Percentiles rank a stretch among this genome's conserved stretches.
Conservation (phyloP, 2,888 invertebrate species). For the Cetonia aurata region DNA sequence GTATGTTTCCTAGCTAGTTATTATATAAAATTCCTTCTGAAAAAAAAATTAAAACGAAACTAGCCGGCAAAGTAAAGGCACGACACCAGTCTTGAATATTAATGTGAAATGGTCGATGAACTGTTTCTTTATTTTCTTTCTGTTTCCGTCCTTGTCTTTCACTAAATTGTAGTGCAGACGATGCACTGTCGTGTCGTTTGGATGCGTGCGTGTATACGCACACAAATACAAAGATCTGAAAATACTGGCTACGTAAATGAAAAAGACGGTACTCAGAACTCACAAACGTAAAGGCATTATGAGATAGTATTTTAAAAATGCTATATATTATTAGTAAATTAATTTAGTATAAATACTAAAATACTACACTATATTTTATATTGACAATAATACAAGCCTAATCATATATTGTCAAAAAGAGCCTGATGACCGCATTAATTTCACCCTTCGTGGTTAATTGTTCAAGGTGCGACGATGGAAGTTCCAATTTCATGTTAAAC, state of each 20-base stretch:
- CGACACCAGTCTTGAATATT: conserved; percentile 46
- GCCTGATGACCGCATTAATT: too few species aligned
- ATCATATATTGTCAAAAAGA: too few species aligned
- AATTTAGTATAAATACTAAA: too few species aligned
- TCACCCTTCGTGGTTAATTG: too few species aligned
- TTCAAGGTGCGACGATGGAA: too few species aligned
- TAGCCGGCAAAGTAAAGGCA: conserved; percentile 45
- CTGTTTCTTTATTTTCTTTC: conserved; percentile 42
- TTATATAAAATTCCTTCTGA: conserved; percentile 36
- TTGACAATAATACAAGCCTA: too few species aligned
- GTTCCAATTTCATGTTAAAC: too few species aligned
- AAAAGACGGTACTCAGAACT: background rate
- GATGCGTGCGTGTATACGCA: conserved; percentile 18
- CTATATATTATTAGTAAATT: too few species aligned
- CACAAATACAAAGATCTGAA: conserved; percentile 13
- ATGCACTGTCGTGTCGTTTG: background rate
- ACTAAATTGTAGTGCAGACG: conserved; percentile 21
- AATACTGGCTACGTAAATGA: conserved; percentile 20
- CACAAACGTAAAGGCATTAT: background rate
- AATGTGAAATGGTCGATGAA: conserved; percentile 47
- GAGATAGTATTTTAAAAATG: too few species aligned
- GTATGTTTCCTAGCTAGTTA: conserved; percentile 27
- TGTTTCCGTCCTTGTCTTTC: conserved; percentile 21
- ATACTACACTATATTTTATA: too few species aligned
- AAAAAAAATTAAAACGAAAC: conserved; percentile 40